phyloP scores from a whole-genome alignment of 2,113 vertebrate genomes.

The Dascyllus trimaculatus region DNA sequence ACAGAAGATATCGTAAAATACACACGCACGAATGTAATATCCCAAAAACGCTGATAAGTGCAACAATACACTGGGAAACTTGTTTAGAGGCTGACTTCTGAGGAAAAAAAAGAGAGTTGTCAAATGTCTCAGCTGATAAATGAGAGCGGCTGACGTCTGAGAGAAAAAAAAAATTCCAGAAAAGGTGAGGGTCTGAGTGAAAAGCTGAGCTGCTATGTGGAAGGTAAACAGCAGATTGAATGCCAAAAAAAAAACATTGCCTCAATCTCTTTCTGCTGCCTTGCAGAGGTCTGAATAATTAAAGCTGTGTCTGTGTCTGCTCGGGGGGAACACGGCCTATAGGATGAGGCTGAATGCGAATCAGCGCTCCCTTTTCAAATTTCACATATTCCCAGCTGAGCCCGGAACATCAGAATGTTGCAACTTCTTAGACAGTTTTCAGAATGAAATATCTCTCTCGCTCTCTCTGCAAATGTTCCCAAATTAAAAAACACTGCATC shows the following conservation, averaged over 20 bases:
- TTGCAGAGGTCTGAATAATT: constrained; percentile 80
- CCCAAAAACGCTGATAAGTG: constrained; percentile 28
- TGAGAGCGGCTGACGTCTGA: constrained; percentile 17
- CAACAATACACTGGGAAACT: constrained; percentile 37
- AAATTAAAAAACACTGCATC: constrained; percentile 39
- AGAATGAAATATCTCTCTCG: constrained; percentile 21
- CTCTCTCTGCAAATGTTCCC: constrained; percentile 35
- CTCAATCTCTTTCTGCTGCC: constrained; percentile 70
- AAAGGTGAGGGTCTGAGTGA: constrained; percentile 46
- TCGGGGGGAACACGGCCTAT: constrained; percentile 51
- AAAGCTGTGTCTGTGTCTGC: constrained; percentile 66
- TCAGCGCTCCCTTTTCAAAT: constrained; percentile 63
- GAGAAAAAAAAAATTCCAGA: constrained; percentile 25
- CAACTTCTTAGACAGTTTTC: constrained; percentile 31
- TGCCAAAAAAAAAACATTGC: constrained; percentile 49
- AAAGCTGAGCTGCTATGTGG: constrained; percentile 23
- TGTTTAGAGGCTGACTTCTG: constrained; percentile 13
- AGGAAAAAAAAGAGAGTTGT: constrained; percentile 29
- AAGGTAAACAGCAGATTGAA: constrained; percentile 66
- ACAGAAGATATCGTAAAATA: constrained; percentile 21
- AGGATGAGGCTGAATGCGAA: constrained; percentile 64
- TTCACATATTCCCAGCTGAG: constrained; percentile 54
- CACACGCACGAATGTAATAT: constrained; percentile 22
- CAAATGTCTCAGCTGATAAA: constrained; percentile 54
- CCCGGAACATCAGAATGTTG: constrained; percentile 48